Conservation (phyloP, 2,113 vertebrate species). For the Mus pahari region DNA sequence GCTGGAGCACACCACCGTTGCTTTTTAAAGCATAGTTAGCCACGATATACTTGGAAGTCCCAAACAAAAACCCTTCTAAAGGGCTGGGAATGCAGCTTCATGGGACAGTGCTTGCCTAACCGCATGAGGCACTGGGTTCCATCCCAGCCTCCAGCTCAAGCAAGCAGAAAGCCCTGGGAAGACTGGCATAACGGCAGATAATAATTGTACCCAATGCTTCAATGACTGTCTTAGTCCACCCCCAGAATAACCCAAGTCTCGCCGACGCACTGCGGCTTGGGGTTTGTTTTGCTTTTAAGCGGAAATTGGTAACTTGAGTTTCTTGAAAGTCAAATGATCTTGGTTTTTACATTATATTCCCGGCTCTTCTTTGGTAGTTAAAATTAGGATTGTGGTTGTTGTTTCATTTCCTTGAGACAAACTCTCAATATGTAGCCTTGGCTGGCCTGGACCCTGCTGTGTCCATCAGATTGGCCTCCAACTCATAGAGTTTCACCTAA, state of each 20-base stretch:
- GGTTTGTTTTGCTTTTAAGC: not conserved
- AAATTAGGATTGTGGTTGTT: not conserved
- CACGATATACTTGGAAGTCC: not conserved
- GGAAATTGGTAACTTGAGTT: not conserved
- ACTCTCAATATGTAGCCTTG: not conserved
- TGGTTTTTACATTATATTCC: not conserved
- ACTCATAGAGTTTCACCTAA: not conserved
- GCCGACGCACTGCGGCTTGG: not conserved
- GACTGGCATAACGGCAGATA: not conserved
- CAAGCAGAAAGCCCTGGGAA: not conserved
- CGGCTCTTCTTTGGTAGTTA: not conserved
- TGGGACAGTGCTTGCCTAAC: not conserved
- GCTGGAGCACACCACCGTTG: not conserved
- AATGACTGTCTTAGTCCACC: not conserved
- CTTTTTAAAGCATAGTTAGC: slow-evolving; percentile 42
- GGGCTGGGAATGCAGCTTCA: no score
- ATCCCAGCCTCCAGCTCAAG: not conserved
- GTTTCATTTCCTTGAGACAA: not conserved
- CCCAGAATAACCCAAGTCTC: not conserved
- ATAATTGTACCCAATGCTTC: not conserved
- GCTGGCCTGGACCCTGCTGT: not conserved
- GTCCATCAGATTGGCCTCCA: not conserved
- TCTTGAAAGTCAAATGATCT: not conserved
- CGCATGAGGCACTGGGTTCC: not conserved
- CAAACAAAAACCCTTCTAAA: slow-evolving; percentile 28